These are phyloP conservation scores for Babylonia areolata DNA, from an alignment of 1,140 invertebrate species.

Conservation along the genomic window DNA sequence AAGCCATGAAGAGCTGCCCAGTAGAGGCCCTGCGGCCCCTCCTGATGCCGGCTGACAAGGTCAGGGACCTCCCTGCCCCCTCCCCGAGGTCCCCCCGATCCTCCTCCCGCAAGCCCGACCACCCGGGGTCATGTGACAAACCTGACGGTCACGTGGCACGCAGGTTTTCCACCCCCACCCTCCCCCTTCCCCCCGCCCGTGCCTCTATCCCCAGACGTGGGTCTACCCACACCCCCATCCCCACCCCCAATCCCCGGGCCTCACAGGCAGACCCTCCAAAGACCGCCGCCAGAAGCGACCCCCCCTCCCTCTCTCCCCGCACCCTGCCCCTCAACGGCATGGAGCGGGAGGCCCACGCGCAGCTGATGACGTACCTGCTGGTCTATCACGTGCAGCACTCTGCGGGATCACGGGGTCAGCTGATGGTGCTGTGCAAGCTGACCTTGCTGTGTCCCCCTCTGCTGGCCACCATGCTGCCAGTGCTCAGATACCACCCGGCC, in stretches of 20 bases:
- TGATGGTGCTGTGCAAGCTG: slow-evolving; percentile 22
- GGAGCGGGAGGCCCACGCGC: background rate
- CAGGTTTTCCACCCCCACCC: background rate
- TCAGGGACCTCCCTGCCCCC: background rate
- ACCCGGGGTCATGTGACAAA: background rate
- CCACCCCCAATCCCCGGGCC: background rate
- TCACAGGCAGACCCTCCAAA: too few species aligned
- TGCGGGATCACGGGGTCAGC: background rate
- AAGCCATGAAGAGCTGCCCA: background rate
- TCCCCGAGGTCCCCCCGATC: background rate
- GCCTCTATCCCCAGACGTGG: background rate
- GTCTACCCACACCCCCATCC: background rate
- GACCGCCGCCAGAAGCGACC: background rate
- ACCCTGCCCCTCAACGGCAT: background rate
- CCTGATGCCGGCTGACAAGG: background rate
- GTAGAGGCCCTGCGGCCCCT: background rate
- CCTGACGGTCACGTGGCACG: background rate
- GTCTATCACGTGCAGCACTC: background rate
- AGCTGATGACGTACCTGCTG: slow-evolving; percentile 15
- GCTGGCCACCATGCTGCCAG: background rate
- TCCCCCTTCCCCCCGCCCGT: background rate
- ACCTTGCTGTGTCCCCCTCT: slow-evolving; percentile 7
- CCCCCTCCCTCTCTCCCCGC: background rate
- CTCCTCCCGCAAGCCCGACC: background rate
- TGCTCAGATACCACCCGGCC: background rate